Evolutionary conservation across 2,113 vertebrate genomes (phyloP), one percentile per base, ranked within the genome.

Genomic region (Heteronetta atricapilla): DNA sequence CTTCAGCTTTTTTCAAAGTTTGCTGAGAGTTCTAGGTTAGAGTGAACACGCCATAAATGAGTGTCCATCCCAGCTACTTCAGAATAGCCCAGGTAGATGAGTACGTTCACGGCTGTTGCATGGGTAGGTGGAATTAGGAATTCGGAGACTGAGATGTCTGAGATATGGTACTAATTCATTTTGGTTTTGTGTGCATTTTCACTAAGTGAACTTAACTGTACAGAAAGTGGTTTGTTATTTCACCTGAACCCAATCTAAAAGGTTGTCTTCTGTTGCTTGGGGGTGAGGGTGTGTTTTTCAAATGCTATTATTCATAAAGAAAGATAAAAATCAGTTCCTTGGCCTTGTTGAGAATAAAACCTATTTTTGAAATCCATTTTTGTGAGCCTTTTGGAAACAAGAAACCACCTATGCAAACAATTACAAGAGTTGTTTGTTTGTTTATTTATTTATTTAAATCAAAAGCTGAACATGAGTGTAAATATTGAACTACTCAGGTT

Each of bases 61-160:
- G 14, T 52, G 4, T 16, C 17, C 8, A 59, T 16, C 31, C 36
- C 11, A 16, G 23, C 3, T 46, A 2, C 50, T 77, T 60, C 38
- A 19, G 59, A 80, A 79, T 77, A 63, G 29, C 5, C 25, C 22
- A 83, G 25, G 15, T 1, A 64, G 55, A 46, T 17, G 17, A n/a
- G 6, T 10, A n/a, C 3, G 22, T 17, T 40, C 0, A 0, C 15
- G 44, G 16, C 53, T 25, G 14, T 12, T 79, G n/a, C 18, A 29
- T 17, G 60, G 10, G 21, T 81, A 67, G 69, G 17, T 7, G 6
- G 34, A 79, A 29, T 44, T 26, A 79, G 48, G 56, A 4, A 2
- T 56, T 28, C 78, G 34, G 33, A 63, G 36, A 78, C 33, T 0
- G 8, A 82, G 69, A 31, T 26, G 52, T 0, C 33, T 0, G 8